Conservation (phyloP, 1,140 invertebrate species). For the Papilio aristodemus region DNA sequence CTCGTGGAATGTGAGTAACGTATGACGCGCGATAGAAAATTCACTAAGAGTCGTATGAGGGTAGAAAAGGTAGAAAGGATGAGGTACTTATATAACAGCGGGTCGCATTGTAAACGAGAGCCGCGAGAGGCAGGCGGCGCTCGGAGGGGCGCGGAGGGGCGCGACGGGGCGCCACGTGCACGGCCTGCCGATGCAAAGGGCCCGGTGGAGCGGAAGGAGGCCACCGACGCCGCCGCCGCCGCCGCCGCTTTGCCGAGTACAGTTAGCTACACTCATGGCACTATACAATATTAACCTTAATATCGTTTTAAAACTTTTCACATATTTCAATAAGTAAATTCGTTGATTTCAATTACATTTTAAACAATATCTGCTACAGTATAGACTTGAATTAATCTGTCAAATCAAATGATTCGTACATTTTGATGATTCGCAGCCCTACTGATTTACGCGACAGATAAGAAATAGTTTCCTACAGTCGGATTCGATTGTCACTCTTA, state of each 20-base stretch:
- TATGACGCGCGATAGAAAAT: neutral
- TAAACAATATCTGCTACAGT: neutral
- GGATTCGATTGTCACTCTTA: too few species aligned
- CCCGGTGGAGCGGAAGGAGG: conserved; percentile 28
- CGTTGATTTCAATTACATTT: neutral
- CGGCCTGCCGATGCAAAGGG: conserved; percentile 36
- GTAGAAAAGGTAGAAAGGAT: neutral
- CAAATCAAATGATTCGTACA: neutral
- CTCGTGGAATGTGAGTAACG: too few species aligned
- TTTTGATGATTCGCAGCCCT: too few species aligned
- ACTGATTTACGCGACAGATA: too few species aligned
- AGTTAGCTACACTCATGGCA: neutral
- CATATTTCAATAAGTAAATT: neutral
- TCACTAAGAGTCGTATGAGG: neutral
- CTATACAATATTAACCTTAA: neutral
- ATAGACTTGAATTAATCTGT: too few species aligned
- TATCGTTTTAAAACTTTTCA: neutral
- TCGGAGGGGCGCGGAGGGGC: neutral
- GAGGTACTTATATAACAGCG: neutral
- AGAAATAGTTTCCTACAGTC: too few species aligned
- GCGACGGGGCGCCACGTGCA: neutral
- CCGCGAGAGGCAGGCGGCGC: conserved; percentile 11
- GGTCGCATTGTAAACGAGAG: conserved; percentile 13
- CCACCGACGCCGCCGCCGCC: conserved; percentile 28
- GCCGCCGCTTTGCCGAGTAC: too few species aligned